These are phyloP conservation scores for Melozone crissalis DNA, from an alignment of 2,113 vertebrate genomes.

Conservation along the genomic window DNA sequence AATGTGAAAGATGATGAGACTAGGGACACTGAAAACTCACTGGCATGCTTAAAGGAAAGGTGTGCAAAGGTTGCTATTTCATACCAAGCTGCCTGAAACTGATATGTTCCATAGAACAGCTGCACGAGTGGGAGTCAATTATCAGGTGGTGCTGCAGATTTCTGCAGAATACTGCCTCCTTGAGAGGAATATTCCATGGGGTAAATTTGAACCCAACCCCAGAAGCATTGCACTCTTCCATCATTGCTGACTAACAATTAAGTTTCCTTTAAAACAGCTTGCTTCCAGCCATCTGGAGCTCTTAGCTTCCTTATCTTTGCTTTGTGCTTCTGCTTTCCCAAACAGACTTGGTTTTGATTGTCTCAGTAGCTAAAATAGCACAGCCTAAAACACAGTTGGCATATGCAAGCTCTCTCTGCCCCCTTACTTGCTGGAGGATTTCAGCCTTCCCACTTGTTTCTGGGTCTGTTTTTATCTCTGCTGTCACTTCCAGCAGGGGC, in stretches of 20 bases:
- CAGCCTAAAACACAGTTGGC: not conserved
- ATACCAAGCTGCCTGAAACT: not conserved
- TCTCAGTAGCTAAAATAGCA: not conserved
- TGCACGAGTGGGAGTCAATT: not conserved
- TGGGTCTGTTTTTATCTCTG: not conserved
- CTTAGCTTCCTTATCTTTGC: not conserved
- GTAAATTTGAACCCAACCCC: not conserved
- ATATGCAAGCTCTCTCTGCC: not conserved
- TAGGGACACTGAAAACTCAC: not conserved
- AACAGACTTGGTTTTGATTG: not conserved
- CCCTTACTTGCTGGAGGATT: not conserved
- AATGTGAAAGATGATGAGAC: not conserved
- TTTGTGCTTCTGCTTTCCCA: not conserved
- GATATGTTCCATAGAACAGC: not conserved
- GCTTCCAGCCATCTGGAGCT: not conserved
- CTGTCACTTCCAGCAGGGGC: not conserved
- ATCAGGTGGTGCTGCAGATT: not conserved
- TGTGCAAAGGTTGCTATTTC: not conserved
- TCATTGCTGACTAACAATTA: not conserved
- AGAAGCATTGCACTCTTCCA: not conserved
- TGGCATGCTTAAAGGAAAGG: not conserved
- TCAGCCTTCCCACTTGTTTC: not conserved
- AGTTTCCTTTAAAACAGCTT: not conserved
- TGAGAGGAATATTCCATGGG: not conserved
- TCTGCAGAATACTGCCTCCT: not conserved